Evolutionary conservation across 2,113 vertebrate species (phyloP).

Genomic region (Paratilapia polleni): DNA sequence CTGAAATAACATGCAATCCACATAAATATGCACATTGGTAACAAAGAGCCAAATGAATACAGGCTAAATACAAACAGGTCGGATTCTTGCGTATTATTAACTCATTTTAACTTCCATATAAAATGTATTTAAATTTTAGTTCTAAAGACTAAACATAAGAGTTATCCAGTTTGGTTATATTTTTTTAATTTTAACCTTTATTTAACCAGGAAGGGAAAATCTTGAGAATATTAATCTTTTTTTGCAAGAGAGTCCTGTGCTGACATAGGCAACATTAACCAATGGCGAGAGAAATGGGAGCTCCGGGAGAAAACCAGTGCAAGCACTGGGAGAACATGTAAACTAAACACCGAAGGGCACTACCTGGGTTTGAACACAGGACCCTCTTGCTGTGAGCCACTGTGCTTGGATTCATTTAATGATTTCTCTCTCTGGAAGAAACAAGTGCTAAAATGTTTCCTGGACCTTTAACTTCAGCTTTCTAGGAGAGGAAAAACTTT

Average conservation of each 20-base stretch:
- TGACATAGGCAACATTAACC: not conserved
- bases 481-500: too few species aligned
- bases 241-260: not conserved
- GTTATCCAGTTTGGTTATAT: not conserved
- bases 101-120: not conserved
- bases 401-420: not conserved
- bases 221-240: not conserved
- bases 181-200: not conserved
- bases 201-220: not conserved
- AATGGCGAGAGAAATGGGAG: not conserved
- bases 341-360: not conserved
- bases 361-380: not conserved
- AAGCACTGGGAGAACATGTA: not conserved
- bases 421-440: not conserved
- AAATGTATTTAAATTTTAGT: not conserved
- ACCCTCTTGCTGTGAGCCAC: not conserved
- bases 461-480: not conserved
- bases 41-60: not conserved
- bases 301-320: not conserved
- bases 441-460: not conserved
- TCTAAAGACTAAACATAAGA: not conserved
- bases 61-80: not conserved
- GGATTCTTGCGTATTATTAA: not conserved
- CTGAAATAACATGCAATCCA: not conserved
- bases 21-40: not conserved